Evolutionary conservation across 2,888 invertebrate genomes (phyloP).

Genomic region (Stenotaenia linearis): DNA sequence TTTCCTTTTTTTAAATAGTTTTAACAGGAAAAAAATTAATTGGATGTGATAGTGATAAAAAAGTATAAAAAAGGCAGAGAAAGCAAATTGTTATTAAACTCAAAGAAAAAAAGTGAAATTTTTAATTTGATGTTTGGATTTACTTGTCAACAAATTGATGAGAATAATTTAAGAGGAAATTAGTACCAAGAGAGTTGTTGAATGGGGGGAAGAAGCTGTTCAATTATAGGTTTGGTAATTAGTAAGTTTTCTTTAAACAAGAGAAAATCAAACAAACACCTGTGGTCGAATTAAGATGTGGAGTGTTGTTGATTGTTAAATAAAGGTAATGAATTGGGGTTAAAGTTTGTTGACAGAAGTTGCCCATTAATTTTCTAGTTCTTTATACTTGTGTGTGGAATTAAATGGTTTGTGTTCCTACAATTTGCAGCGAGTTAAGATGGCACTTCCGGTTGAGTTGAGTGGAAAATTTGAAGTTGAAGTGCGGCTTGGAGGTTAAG

Average conservation of each 20-base stretch:
- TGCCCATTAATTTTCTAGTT: too few species aligned
- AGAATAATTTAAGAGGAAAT: neutral
- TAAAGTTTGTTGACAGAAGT: neutral
- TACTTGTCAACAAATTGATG: neutral
- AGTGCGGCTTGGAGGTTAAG: too few species aligned
- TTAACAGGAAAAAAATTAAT: neutral
- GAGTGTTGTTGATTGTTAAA: neutral
- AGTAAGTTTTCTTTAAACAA: neutral
- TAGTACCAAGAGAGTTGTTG: neutral
- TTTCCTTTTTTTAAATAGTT: neutral
- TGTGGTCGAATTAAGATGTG: neutral
- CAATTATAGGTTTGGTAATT: neutral
- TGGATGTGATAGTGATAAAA: neutral
- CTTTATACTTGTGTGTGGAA: too few species aligned
- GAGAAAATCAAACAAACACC: neutral
- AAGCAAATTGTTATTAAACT: too few species aligned
- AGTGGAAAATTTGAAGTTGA: too few species aligned
- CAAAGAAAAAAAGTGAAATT: too few species aligned
- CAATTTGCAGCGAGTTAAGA: too few species aligned
- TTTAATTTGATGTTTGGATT: neutral
- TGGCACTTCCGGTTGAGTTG: too few species aligned
- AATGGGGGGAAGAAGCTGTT: neutral
- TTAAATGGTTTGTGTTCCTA: too few species aligned
- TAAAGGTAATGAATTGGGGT: neutral
- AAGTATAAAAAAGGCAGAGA: too few species aligned